phyloP scores from a whole-genome alignment of 2,888 invertebrate species.

The Calameuta filiformis region DNA sequence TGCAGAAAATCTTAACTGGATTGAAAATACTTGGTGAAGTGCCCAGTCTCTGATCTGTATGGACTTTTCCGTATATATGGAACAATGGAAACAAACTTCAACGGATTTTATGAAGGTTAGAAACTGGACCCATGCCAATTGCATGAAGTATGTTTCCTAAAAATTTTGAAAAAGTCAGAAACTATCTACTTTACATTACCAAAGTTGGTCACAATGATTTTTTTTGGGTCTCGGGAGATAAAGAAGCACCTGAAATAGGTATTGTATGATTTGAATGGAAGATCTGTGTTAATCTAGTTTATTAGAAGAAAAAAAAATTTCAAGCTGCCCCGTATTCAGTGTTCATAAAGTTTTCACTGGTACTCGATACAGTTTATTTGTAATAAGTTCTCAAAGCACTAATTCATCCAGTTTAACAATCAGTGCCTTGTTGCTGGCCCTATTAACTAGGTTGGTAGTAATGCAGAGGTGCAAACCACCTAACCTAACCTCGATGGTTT shows the following conservation, averaged over 20 bases:
- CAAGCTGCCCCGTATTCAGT: not conserved
- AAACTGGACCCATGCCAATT: too few relatives aligned
- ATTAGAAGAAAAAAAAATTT: not conserved
- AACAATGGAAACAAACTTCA: too few relatives aligned
- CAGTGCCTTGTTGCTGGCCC: not conserved
- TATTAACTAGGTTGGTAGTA: not conserved
- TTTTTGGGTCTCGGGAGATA: not conserved
- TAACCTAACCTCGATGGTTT: not conserved
- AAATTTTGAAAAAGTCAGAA: not conserved
- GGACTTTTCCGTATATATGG: too few relatives aligned
- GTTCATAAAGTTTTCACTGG: not conserved
- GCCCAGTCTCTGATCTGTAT: too few relatives aligned
- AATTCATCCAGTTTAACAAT: not conserved
- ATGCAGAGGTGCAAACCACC: constrained; percentile 13
- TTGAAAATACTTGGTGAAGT: too few relatives aligned
- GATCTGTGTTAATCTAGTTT: not conserved
- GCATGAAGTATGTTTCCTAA: too few relatives aligned
- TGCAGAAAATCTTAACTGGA: not conserved
- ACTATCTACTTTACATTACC: not conserved
- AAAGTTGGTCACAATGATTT: not conserved
- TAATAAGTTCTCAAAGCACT: not conserved
- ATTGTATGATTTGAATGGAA: not conserved
- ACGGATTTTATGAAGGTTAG: too few relatives aligned
- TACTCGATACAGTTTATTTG: not conserved
- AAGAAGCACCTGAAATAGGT: not conserved